Evolutionary conservation across 1,140 invertebrate genomes (phyloP).

Genomic region (Phenacoccus solenopsis): DNA sequence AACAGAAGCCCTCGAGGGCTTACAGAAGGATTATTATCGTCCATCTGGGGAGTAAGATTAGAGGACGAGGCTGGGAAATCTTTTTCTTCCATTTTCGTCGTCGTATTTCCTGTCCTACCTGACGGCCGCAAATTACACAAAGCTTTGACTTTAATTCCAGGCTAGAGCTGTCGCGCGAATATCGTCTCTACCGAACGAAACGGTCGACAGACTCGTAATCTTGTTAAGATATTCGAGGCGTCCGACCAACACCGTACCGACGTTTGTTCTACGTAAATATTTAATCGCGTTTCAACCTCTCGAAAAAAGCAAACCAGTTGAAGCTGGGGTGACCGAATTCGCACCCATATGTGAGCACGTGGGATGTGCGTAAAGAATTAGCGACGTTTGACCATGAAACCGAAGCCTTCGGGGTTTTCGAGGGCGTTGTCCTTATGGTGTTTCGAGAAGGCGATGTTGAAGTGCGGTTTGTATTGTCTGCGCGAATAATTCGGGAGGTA

Average conservation of each 20-base stretch:
- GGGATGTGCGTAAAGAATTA: too few relatives aligned
- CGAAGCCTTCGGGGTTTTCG: too few relatives aligned
- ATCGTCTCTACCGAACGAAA: neutral
- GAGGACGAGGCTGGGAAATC: neutral
- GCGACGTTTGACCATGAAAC: too few relatives aligned
- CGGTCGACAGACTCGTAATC: neutral
- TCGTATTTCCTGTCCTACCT: constrained; percentile 1
- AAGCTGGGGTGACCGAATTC: too few relatives aligned
- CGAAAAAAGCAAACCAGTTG: too few relatives aligned
- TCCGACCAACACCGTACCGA: too few relatives aligned
- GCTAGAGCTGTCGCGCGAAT: neutral
- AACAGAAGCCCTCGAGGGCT: constrained; percentile 12
- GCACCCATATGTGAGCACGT: too few relatives aligned
- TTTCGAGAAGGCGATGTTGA: too few relatives aligned
- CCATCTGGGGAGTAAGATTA: constrained; percentile 13
- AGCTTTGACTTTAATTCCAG: constrained; percentile 13
- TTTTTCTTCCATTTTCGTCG: neutral
- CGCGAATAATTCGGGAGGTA: too few relatives aligned
- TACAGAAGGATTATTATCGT: constrained; percentile 15
- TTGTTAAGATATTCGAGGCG: neutral
- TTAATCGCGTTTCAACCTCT: neutral
- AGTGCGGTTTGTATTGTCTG: too few relatives aligned
- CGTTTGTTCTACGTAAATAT: neutral
- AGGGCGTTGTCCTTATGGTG: too few relatives aligned
- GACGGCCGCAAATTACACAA: constrained; percentile 15